Evolutionary conservation across 2,113 vertebrate species (phyloP).

Genomic region (Rana temporaria): DNA sequence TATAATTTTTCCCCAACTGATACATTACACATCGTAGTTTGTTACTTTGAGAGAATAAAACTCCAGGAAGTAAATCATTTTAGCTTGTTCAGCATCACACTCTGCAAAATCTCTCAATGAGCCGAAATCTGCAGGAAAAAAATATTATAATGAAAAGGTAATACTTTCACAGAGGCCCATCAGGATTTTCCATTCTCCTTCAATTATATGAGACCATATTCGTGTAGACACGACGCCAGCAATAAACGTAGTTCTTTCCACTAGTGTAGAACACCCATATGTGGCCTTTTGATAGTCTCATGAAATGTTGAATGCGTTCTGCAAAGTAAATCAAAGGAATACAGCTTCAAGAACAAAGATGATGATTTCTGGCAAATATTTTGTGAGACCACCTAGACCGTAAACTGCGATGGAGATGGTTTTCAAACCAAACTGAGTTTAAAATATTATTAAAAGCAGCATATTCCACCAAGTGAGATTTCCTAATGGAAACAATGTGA

Average conservation of each 20-base stretch:
- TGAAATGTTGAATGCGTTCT: constrained; percentile 45
- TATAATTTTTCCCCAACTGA: background rate
- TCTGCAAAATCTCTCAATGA: constrained; percentile 7
- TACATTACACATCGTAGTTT: background rate
- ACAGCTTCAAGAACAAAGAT: constrained; percentile 38
- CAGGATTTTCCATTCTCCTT: constrained; percentile 36
- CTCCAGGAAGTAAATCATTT: constrained; percentile 8
- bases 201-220: constrained; percentile 39
- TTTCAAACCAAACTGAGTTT: constrained; percentile 39
- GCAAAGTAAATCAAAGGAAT: constrained; percentile 51
- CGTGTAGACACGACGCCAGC: constrained; percentile 17
- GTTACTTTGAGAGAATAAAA: background rate
- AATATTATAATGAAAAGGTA: constrained; percentile 1
- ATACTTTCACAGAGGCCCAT: constrained; percentile 24
- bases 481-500: constrained; percentile 50
- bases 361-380: constrained; percentile 38
- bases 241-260: constrained; percentile 48
- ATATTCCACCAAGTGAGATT: constrained; percentile 25
- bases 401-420: constrained; percentile 16
- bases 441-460: constrained; percentile 16
- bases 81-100: background rate
- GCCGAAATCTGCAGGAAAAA: background rate
- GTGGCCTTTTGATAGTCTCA: constrained; percentile 32
- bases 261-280: constrained; percentile 38
- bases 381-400: constrained; percentile 43